Percentiles rank a stretch among this genome's conserved stretches.
Conservation (phyloP, 1,140 invertebrate genomes). For the Hylaeus anthracinus region DNA sequence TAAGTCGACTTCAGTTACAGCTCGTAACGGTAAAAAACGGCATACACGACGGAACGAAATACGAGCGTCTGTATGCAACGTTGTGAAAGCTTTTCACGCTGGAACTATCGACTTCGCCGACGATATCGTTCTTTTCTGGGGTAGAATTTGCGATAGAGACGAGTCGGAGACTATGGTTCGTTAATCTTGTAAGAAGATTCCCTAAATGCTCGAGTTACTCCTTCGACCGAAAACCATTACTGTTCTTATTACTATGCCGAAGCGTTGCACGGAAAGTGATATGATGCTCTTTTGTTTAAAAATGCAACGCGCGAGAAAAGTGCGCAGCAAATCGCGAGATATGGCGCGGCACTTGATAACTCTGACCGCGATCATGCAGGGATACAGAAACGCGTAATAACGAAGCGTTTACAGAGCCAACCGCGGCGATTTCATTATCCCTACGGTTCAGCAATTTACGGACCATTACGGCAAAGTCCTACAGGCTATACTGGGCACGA, state of each 20-base stretch:
- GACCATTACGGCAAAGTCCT: constrained; percentile 74
- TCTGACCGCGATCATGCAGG: constrained; percentile 56
- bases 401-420: constrained; percentile 69
- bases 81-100: constrained; percentile 55
- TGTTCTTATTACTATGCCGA: background rate
- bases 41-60: constrained; percentile 20
- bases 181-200: background rate
- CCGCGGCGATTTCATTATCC: constrained; percentile 72
- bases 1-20: constrained; percentile 64
- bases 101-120: constrained; percentile 10
- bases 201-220: background rate
- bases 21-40: constrained; percentile 35
- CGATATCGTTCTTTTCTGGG: background rate
- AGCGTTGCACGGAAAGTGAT: background rate
- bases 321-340: background rate
- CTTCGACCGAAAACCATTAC: background rate
- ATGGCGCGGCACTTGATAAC: constrained; percentile 39
- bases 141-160: constrained; percentile 4
- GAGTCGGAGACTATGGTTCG: background rate
- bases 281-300: background rate
- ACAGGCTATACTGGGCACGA: constrained; percentile 67
- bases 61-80: constrained; percentile 45
- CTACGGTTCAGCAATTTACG: constrained; percentile 77
- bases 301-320: background rate
- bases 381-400: constrained; percentile 71